Conservation (phyloP, 2,888 invertebrate species). For the Polydrusus pterygomalis region DNA sequence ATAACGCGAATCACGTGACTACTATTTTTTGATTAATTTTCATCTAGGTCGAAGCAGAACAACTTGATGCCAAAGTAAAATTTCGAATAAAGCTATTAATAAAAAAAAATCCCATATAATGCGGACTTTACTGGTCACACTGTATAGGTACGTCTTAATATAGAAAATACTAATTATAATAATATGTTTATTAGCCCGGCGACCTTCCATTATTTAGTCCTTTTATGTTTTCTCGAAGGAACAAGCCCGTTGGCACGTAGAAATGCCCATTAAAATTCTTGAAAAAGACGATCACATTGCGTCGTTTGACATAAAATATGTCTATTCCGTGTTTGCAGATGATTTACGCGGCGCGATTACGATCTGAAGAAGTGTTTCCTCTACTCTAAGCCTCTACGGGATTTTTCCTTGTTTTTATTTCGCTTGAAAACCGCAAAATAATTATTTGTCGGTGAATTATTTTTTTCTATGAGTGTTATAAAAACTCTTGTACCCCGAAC, state of each 20-base stretch:
- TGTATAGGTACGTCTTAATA: too few relatives aligned
- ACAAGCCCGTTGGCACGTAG: constrained; percentile 42
- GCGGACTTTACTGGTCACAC: too few relatives aligned
- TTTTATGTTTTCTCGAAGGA: constrained; percentile 21
- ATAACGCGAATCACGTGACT: too few relatives aligned
- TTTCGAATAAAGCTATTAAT: too few relatives aligned
- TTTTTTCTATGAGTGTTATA: not conserved
- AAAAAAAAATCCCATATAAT: too few relatives aligned
- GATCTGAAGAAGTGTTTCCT: constrained; percentile 39
- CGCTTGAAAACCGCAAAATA: constrained; percentile 34
- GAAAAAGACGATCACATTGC: constrained; percentile 45
- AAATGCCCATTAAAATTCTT: constrained; percentile 49
- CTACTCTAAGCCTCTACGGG: constrained; percentile 28
- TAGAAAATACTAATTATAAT: constrained; percentile 8
- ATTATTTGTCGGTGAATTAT: constrained; percentile 11
- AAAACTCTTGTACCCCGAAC: too few relatives aligned
- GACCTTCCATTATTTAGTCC: constrained; percentile 20
- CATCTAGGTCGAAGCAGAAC: too few relatives aligned
- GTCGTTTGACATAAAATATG: constrained; percentile 47
- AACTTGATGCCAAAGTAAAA: too few relatives aligned
- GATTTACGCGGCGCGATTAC: constrained; percentile 45
- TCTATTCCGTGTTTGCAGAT: constrained; percentile 48
- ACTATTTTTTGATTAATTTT: too few relatives aligned
- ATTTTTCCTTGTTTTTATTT: constrained; percentile 34
- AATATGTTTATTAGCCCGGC: constrained; percentile 17